Conservation (phyloP, 2,888 invertebrate species). For the Melikaiella ostensackeni region DNA sequence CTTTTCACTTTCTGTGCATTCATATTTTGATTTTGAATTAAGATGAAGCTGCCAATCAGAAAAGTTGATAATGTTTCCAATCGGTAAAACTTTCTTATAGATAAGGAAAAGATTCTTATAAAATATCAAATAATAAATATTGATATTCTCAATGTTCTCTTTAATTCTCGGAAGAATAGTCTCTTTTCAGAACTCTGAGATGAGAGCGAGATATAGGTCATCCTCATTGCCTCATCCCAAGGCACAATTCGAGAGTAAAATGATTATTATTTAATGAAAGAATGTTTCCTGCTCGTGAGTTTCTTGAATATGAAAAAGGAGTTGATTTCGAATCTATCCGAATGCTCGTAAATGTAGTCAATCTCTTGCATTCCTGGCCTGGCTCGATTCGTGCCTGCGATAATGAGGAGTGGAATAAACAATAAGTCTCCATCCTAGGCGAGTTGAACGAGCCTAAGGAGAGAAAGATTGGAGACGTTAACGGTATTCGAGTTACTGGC, state of each 20-base stretch:
- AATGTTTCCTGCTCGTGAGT: background rate
- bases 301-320: conserved; percentile 29
- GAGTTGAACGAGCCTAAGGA: background rate
- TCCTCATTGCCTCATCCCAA: background rate
- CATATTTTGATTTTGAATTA: too few relatives aligned
- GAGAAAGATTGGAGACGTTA: conserved; percentile 54
- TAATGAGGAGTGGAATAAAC: conserved; percentile 52
- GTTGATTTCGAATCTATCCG: conserved; percentile 41
- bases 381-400: background rate
- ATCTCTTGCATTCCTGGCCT: background rate
- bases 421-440: conserved; percentile 41
- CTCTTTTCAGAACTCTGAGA: background rate
- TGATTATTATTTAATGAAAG: background rate
- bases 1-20: too few relatives aligned
- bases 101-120: too few relatives aligned
- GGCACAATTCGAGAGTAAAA: background rate
- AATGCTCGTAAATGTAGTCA: background rate
- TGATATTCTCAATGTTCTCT: background rate
- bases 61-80: too few relatives aligned
- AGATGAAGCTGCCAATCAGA: too few relatives aligned
- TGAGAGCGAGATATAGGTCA: background rate
- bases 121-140: too few relatives aligned
- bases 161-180: background rate
- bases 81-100: too few relatives aligned
- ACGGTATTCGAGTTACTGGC: conserved; percentile 56